Base-by-base conservation (phyloP, 2,888 invertebrate species). In the Papilio demoleus region DNA sequence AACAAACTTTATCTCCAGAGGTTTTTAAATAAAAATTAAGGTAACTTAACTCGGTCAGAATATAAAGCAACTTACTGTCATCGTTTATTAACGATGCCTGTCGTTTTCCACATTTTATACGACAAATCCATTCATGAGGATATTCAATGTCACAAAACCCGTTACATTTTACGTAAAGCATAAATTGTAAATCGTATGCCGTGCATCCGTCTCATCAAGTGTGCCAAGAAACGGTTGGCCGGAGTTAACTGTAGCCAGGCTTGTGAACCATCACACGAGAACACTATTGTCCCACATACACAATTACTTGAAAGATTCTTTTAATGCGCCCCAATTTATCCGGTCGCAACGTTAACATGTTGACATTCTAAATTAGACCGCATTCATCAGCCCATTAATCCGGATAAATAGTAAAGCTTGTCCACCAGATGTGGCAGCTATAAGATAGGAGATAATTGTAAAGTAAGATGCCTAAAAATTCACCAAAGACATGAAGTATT, bases 261-360 rank as follows among this genome's bases (percentile, higher is more conserved):
- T 67, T 81, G 82, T 76, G 86, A 86, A 84, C 72, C 74, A 76
- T 80, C 80, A 74, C 86, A 83, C 81, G 87, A 81, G 86, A 87
- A 82, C 74, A 72, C 65, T 70, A 53, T 47, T 73, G 80, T 42
- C 71, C 76, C 67, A 71, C 59, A 73, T 74, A 73, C 75, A 71
- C 75, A 71, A 22, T 68, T 62, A 70, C 53, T 47, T 19, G 60
- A 42, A 64, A 59, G 38, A 64, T 31, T 38, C 63, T 31, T 56
- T 56, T 56, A 59, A 50, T 36, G 63, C 47, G 24, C 36, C 14
- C 53, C 56, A 40, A 56, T 56, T 59, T 47, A 68, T 45, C 63
- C 56, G 63, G 36, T 47, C 47, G 34, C 14, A n/a, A 19, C 47
- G 27, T 36, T 63, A 19, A 22, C 40, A 63, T 59, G 45, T 63